A percentile compares a stretch with the other conserved stretches of the same genome.
Evolutionary conservation across 2,113 vertebrate genomes (phyloP).

Genomic region (Ictidomys tridecemlineatus): DNA sequence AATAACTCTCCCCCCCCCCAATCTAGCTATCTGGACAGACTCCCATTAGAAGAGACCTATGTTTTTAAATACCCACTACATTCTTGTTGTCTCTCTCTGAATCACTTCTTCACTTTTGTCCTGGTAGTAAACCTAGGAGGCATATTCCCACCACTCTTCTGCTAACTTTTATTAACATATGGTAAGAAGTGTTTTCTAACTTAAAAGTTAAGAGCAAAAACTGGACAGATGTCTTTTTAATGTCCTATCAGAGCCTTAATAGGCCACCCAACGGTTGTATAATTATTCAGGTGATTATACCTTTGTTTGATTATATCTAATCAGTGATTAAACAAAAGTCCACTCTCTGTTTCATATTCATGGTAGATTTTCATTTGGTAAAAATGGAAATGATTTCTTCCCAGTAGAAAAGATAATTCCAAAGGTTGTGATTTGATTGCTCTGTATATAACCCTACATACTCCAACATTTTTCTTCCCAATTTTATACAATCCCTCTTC

Average conservation of each 20-base stretch:
- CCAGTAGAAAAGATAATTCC: neutral
- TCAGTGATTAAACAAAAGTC: neutral
- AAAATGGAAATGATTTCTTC: conserved; percentile 42
- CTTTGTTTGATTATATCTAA: conserved; percentile 16
- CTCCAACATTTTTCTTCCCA: neutral
- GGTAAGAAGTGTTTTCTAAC: neutral
- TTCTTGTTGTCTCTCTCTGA: neutral
- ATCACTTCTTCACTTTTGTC: neutral
- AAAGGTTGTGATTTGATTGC: neutral
- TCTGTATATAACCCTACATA: neutral
- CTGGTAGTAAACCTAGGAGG: neutral
- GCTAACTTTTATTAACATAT: neutral
- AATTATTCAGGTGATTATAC: neutral
- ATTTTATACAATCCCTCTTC: neutral
- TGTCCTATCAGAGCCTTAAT: neutral
- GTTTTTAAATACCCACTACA: neutral
- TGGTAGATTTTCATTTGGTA: conserved; percentile 45
- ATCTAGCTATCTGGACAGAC: neutral
- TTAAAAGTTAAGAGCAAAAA: neutral
- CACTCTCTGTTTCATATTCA: neutral
- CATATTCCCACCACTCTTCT: neutral
- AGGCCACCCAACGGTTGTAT: neutral
- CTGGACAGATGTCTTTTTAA: neutral
- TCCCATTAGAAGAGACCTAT: neutral
- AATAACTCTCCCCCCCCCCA: neutral